These are phyloP conservation scores for Cricetomys ansorgei DNA, from an alignment of 2,113 vertebrate species.

Conservation along the genomic window DNA sequence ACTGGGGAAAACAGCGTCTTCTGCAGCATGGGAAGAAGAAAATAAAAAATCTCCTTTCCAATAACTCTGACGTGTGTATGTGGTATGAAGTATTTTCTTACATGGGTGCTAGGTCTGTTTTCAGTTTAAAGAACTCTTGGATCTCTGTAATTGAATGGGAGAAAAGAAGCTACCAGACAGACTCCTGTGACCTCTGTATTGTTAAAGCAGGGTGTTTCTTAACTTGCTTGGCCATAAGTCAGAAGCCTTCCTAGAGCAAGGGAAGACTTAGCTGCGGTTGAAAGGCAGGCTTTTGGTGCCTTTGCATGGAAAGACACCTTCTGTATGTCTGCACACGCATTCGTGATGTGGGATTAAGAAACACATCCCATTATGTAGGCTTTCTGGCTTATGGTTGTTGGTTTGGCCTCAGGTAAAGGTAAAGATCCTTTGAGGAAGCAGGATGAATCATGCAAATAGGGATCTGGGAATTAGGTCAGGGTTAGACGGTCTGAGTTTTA, in stretches of 20 bases:
- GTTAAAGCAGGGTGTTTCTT: neutral
- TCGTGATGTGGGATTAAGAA: neutral
- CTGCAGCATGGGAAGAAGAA: constrained; percentile 44
- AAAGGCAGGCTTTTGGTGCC: neutral
- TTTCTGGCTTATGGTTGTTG: neutral
- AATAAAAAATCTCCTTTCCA: constrained; percentile 66
- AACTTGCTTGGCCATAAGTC: neutral
- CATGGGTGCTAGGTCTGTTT: neutral
- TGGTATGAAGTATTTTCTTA: constrained; percentile 5
- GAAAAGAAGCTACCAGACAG: neutral
- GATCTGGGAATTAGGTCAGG: neutral
- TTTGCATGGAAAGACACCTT: neutral
- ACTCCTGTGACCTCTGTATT: neutral
- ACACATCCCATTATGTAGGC: neutral
- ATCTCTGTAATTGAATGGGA: neutral
- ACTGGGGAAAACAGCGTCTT: neutral
- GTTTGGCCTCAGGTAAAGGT: neutral
- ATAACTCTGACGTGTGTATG: constrained; percentile 39
- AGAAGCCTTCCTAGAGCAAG: neutral
- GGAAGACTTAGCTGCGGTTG: neutral
- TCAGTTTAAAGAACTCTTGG: neutral
- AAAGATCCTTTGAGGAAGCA: neutral
- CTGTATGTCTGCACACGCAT: neutral
- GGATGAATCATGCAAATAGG: neutral
- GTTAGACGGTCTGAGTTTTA: neutral